phyloP scores from a whole-genome alignment of 1,140 invertebrate genomes.

The Drosophila pandora region DNA sequence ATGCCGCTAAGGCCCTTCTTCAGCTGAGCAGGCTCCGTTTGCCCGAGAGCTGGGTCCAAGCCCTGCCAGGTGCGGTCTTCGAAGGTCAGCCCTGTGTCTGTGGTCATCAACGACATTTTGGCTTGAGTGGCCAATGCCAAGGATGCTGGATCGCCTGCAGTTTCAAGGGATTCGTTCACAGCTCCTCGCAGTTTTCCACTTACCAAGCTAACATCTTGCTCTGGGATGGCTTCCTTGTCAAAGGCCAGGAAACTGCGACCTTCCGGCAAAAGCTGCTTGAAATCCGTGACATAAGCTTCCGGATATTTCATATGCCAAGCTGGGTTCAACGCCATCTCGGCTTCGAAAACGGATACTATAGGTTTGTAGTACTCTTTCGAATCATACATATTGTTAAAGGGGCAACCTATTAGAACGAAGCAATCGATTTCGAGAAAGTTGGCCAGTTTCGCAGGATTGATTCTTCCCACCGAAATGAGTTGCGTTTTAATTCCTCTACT shows the following conservation, averaged over 20 bases:
- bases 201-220: slow-evolving; percentile 88
- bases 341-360: slow-evolving; percentile 95
- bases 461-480: slow-evolving; percentile 95
- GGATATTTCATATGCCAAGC: slow-evolving; percentile 85
- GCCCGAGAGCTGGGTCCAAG: slow-evolving; percentile 89
- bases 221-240: slow-evolving; percentile 84
- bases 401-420: slow-evolving; percentile 95
- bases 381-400: slow-evolving; percentile 93
- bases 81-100: slow-evolving; percentile 86
- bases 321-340: slow-evolving; percentile 94
- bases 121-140: slow-evolving; percentile 83
- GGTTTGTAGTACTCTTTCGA: slow-evolving; percentile 95
- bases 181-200: slow-evolving; percentile 86
- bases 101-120: slow-evolving; percentile 84
- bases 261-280: slow-evolving; percentile 89
- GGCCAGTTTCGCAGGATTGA: slow-evolving; percentile 95
- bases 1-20: slow-evolving; percentile 88
- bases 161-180: slow-evolving; percentile 29
- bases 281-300: slow-evolving; percentile 90
- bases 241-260: slow-evolving; percentile 85
- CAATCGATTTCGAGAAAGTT: slow-evolving; percentile 94
- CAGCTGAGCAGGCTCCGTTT: slow-evolving; percentile 86
- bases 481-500: slow-evolving; percentile 93
- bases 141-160: slow-evolving; percentile 61
- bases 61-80: slow-evolving; percentile 89